Base-by-base conservation (phyloP, 2,797 vertebrate species). In the Jordanella pulchra region DNA sequence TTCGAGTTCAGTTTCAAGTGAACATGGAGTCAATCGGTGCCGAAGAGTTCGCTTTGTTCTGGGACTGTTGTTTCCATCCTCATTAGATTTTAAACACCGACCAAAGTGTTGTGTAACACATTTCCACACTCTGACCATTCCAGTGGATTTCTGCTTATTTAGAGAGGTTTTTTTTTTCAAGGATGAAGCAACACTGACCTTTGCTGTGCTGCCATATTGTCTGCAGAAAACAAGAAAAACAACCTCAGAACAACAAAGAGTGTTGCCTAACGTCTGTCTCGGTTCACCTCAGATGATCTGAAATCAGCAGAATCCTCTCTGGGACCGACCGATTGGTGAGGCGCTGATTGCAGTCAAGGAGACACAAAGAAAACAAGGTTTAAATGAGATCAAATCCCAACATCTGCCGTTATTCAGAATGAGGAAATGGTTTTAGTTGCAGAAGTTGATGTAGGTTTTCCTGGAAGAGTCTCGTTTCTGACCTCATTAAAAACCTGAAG, bases 141-240 rank as follows among this genome's bases (percentile, higher is more conserved):
- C 1, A 63, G 25, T 18, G 0, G 44, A 27, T 4, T 32, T 13
- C 23, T 71, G 13, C 23, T 25, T 65, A 68, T 60, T 64, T 51
- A 4, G 11, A 73, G 47, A 9, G 32, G 65, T 67, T 75, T 71
- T 70, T 60, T 39, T 48, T 25, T 39, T 50, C 50, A 45, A 44
- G 17, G 71, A 77, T 83, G 76, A 86, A 79, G 78, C 78, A 81
- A 83, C 5, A 51, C 6, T 1, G 47, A 45, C 58, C 71, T 68
- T 45, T 44, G 11, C 28, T 63, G 5, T 56, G 28, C 12, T 35
- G 18, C 25, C 25, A 0, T 4, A 4, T 65, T 39, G 48, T 69
- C 32, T 67, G 60, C 51, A 51, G 30, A 23, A 55, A 44, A 32
- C 42, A 17, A 78, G 67, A 27, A 69, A 61, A 61, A 39, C 58